Conservation (phyloP, 2,797 vertebrate genomes). For the Netta rufina region DNA sequence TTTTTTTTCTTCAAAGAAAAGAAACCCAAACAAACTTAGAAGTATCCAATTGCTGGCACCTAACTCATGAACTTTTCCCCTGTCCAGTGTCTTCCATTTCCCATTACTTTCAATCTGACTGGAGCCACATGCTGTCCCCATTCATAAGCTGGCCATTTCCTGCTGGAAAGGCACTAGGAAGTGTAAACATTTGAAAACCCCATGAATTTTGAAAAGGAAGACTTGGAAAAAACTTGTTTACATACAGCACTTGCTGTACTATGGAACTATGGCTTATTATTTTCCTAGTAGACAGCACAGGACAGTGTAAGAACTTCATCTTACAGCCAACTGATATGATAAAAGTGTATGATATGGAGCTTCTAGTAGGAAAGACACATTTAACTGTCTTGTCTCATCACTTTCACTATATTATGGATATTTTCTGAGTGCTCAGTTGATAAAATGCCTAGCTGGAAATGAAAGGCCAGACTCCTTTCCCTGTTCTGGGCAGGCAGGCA, state of each 20-base stretch:
- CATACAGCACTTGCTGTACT: background rate
- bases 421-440: background rate
- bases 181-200: background rate
- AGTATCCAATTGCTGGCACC: slow-evolving; percentile 22
- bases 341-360: background rate
- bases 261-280: background rate
- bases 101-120: background rate
- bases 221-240: background rate
- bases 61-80: slow-evolving; percentile 37
- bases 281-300: background rate
- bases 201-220: background rate
- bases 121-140: background rate
- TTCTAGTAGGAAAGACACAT: background rate
- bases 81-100: slow-evolving; percentile 41
- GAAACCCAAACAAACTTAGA: slow-evolving; percentile 17
- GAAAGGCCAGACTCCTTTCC: background rate
- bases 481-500: background rate
- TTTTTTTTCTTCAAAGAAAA: background rate
- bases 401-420: background rate
- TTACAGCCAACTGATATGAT: background rate
- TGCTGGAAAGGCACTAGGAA: background rate
- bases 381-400: background rate
- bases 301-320: background rate
- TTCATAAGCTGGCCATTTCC: slow-evolving; percentile 11
- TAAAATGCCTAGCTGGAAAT: background rate